Evolutionary conservation across 2,113 vertebrate species (phyloP), one percentile per base, ranked within the genome.

Genomic region (Prunella fulvescens): DNA sequence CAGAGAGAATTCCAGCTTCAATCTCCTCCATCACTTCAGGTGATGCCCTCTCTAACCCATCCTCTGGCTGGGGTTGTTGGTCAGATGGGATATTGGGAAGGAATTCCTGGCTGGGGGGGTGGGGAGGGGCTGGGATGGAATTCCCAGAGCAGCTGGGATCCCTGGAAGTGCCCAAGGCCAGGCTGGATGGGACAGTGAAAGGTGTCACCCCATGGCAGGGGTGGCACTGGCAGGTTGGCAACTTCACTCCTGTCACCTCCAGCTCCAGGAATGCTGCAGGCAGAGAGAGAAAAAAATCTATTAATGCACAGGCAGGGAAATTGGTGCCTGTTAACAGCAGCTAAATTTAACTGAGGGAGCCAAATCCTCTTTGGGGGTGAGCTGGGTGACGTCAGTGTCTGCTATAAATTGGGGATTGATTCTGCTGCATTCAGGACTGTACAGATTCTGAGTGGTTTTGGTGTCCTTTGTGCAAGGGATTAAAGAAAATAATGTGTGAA

Each of bases 331-430:
- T 88, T 92, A 91, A 10, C 76, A 31, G 29, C 70, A 23, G 71
- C 88, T 96, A 90, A 81, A 96, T 86, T 93, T 96, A 95, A 82
- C 96, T 80, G 42, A 3, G 8, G n/a, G 47, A 76, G 48, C 65
- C 83, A 35, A 6, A 12, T 71, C 14, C 3, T 62, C 44, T 40
- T 14, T 22, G 73, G 22, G 26, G 9, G 44, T 24, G 19, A 81
- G 67, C 39, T 54, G 57, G 37, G 39, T 95, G 90, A 91, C 26
- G 26, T 78, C 91, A 84, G 28, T 0, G 6, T 51, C 86, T 76
- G 70, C 7, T 60, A 2, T 45, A 60, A 85, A 66, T 39, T 17
- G 20, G 58, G 71, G 86, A 57, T 72, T 33, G 11, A 3, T 79
- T 92, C 67, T 64, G 33, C 57, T 81, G 26, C 6, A 14, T 45